Evolutionary conservation across 2,797 vertebrate genomes (phyloP), one percentile per base, ranked within the genome.

Genomic region (Lacerta viridis): DNA sequence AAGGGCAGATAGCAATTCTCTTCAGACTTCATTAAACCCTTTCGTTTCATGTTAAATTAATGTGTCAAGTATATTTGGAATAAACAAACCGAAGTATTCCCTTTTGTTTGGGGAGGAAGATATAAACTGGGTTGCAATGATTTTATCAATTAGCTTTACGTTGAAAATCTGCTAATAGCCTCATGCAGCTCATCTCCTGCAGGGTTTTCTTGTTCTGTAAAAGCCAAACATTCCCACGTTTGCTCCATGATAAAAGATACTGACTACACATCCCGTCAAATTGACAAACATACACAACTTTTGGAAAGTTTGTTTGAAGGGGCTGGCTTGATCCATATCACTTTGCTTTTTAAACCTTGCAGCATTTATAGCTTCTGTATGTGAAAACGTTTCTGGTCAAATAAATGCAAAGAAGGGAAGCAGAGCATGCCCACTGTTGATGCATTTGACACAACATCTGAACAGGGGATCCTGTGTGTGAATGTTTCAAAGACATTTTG

Each of bases 11-110:
- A 95, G 86, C 92, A 95, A 96, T 96, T 97, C 96, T 94, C 94
- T 90, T 94, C 93, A 96, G 96, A 96, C 91, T 96, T 97, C 93
- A 96, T 97, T 97, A 97, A 96, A 96, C 96, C 89, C 90, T 41
- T 55, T 94, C 90, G 95, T 97, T 96, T 96, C 94, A 94, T 95
- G 93, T 96, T 96, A 94, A 95, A 95, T 95, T 94, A 95, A 96
- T 90, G 89, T 91, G 79, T 95, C 93, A 96, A 94, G 89, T 95
- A 94, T 94, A 95, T 95, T 96, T 93, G 93, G 93, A 94, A 94
- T 93, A 96, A 96, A 95, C 91, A 94, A 90, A 91, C 80, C 87
- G 90, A 94, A 92, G 87, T 90, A 92, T 91, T 91, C 64, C 95
- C 92, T 92, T 93, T 91, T 91, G 95, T 95, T 87, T 90, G 46